Evolutionary conservation across 2,888 invertebrate species (phyloP).

Genomic region (Hartigia nigra): DNA sequence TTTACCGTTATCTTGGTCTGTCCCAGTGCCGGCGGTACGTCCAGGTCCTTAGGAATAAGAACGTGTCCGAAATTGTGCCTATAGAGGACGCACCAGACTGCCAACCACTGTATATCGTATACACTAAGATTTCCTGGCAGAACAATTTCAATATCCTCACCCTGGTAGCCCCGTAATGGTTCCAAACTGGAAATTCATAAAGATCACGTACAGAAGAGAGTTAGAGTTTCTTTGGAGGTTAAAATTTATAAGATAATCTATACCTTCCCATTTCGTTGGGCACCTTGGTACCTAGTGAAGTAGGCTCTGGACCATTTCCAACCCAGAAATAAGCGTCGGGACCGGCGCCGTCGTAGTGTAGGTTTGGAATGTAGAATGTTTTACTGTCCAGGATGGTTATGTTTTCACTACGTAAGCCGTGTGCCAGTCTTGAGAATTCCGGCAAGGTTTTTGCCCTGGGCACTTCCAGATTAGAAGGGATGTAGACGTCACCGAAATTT

Average conservation of each 20-base stretch:
- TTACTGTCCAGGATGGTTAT: constrained; percentile 91
- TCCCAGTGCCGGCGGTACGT: constrained; percentile 90
- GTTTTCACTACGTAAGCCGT: constrained; percentile 90
- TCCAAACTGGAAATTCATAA: constrained; percentile 69
- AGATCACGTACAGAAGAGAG: constrained; percentile 2
- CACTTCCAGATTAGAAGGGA: constrained; percentile 80
- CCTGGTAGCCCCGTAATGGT: constrained; percentile 86
- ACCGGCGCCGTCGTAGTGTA: constrained; percentile 92
- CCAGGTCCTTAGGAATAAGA: constrained; percentile 85
- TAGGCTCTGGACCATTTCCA: constrained; percentile 87
- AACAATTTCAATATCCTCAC: constrained; percentile 92
- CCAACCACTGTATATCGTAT: constrained; percentile 91
- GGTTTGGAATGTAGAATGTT: constrained; percentile 91
- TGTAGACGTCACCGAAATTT: constrained; percentile 88
- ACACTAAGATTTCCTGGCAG: constrained; percentile 86
- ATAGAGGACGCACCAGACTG: constrained; percentile 92
- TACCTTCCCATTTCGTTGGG: constrained; percentile 88
- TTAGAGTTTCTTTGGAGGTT: background rate
- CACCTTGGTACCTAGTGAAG: constrained; percentile 85
- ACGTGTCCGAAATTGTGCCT: constrained; percentile 93
- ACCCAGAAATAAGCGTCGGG: constrained; percentile 96
- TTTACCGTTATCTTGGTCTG: constrained; percentile 92
- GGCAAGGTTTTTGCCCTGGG: constrained; percentile 85
- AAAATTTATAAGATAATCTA: constrained; percentile 14
- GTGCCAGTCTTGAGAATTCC: constrained; percentile 87